Conservation (phyloP, 2,888 invertebrate species). For the Meiosimyza platycephala region DNA sequence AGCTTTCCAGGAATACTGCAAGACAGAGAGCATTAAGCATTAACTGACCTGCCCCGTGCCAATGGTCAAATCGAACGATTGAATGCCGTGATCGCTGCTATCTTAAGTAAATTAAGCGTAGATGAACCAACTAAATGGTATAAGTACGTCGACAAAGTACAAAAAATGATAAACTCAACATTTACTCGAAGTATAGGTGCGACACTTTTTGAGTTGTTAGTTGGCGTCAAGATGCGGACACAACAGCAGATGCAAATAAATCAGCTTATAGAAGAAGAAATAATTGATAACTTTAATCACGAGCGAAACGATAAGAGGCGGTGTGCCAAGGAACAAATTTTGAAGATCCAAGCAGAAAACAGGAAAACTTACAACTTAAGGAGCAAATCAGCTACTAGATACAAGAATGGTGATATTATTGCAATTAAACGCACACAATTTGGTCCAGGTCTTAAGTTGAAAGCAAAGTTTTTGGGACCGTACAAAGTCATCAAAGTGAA, state of each 20-base stretch:
- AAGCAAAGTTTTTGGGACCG: not conserved
- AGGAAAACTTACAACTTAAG: constrained; percentile 20
- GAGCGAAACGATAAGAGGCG: too few relatives aligned
- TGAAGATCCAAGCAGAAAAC: too few relatives aligned
- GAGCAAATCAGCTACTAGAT: constrained; percentile 25
- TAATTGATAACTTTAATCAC: not conserved
- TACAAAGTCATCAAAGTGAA: not conserved
- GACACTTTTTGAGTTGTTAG: too few relatives aligned
- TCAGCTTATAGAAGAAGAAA: constrained; percentile 37
- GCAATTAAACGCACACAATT: constrained; percentile 38
- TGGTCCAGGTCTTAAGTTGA: constrained; percentile 32
- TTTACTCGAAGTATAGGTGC: too few relatives aligned
- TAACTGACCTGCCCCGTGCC: constrained; percentile 43
- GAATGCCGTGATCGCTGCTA: too few relatives aligned
- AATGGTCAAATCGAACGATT: too few relatives aligned
- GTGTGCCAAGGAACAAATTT: too few relatives aligned
- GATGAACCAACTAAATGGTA: too few relatives aligned
- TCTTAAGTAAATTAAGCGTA: too few relatives aligned
- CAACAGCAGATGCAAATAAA: constrained; percentile 32
- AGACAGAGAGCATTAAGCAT: constrained; percentile 47
- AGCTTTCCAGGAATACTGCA: constrained; percentile 57
- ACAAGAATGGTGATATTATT: constrained; percentile 21
- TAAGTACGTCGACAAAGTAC: too few relatives aligned
- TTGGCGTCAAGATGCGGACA: too few relatives aligned
- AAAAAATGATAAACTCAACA: too few relatives aligned